These are phyloP conservation scores for Triplophysa siluroides DNA, from an alignment of 2,113 vertebrate species.

Conservation along the genomic window DNA sequence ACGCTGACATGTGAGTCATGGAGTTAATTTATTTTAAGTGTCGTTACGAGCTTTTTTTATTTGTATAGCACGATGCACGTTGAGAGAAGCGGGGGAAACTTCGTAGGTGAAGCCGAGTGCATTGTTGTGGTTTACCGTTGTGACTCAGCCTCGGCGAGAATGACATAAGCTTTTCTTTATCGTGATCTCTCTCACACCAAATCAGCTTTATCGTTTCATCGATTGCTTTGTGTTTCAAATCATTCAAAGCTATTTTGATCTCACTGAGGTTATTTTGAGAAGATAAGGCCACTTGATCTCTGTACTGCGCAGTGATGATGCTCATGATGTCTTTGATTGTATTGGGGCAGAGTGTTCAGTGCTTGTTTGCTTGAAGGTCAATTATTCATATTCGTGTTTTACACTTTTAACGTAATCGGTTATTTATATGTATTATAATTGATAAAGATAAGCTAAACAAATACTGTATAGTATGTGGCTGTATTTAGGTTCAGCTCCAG, in stretches of 20 bases:
- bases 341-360: neutral
- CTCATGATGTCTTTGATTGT: neutral
- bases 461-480: too few species aligned
- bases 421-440: too few species aligned
- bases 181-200: too few species aligned
- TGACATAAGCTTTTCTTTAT: neutral
- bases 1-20: too few species aligned
- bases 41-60: too few species aligned
- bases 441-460: too few species aligned
- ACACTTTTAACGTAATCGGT: neutral
- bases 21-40: too few species aligned
- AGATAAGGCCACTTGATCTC: neutral
- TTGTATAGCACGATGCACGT: too few species aligned
- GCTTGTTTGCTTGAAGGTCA: neutral
- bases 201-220: neutral
- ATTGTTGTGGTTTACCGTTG: neutral
- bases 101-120: neutral
- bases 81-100: too few species aligned
- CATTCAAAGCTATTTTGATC: neutral
- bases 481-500: too few species aligned
- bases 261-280: neutral
- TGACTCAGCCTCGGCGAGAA: neutral
- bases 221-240: neutral
- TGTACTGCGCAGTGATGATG: neutral
- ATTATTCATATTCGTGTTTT: neutral